These are phyloP conservation scores for Hydroisotoma schaefferi DNA, from an alignment of 2,888 invertebrate genomes.

Conservation along the genomic window DNA sequence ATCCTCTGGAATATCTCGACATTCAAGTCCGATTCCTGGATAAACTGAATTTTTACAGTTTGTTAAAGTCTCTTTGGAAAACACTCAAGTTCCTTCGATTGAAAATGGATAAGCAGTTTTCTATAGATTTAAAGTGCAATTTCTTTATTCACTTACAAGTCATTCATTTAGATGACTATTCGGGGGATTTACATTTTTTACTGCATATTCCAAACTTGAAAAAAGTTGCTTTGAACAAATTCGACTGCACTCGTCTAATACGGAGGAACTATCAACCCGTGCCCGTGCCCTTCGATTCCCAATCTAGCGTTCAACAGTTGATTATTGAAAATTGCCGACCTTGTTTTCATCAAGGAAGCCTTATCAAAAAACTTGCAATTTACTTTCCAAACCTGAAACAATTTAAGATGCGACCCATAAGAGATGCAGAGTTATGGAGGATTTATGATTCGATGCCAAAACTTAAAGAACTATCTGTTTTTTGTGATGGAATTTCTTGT, in stretches of 20 bases:
- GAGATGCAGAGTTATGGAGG: neutral
- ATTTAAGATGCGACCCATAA: neutral
- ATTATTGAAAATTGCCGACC: neutral
- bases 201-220: neutral
- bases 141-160: neutral
- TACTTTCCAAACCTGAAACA: neutral
- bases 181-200: neutral
- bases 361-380: neutral
- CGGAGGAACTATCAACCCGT: no score
- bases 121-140: neutral
- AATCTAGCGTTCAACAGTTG: neutral
- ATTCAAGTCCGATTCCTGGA: constrained; percentile 3
- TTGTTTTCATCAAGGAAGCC: neutral
- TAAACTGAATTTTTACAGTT: neutral
- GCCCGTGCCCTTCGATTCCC: neutral
- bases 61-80: neutral
- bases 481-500: neutral
- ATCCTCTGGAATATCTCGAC: neutral
- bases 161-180: constrained; percentile 7
- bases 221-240: neutral
- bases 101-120: neutral
- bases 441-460: constrained; percentile 1
- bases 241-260: neutral
- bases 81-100: constrained; percentile 8
- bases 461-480: neutral